These are phyloP conservation scores for Ophonus ardosiacus DNA, from an alignment of 2,888 invertebrate genomes.

Conservation along the genomic window DNA sequence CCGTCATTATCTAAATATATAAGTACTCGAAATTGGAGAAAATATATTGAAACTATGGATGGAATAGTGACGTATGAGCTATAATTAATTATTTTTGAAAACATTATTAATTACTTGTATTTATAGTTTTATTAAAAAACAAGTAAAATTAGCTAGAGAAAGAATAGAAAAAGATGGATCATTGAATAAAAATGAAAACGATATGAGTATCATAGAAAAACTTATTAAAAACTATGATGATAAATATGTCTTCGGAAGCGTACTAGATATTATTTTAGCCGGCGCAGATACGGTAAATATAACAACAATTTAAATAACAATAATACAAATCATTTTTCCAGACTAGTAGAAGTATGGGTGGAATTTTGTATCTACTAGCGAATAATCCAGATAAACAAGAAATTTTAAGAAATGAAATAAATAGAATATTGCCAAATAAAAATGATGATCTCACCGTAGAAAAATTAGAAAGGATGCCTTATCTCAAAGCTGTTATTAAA, in stretches of 20 bases:
- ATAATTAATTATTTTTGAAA: neutral
- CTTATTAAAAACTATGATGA: constrained; percentile 79
- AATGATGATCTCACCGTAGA: constrained; percentile 70
- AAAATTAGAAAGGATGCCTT: constrained; percentile 72
- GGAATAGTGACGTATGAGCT: constrained; percentile 73
- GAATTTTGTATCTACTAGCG: constrained; percentile 73
- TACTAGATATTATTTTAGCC: constrained; percentile 83
- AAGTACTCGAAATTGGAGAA: constrained; percentile 71
- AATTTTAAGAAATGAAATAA: constrained; percentile 72
- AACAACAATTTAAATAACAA: neutral
- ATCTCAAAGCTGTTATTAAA: constrained; percentile 80
- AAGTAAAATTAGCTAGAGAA: constrained; percentile 68
- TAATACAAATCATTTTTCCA: constrained; percentile 66
- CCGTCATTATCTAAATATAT: constrained; percentile 72
- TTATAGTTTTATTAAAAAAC: constrained; percentile 66
- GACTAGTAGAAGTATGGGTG: constrained; percentile 74
- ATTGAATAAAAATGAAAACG: constrained; percentile 73
- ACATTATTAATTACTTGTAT: constrained; percentile 12
- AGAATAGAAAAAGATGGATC: constrained; percentile 69
- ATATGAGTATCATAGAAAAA: constrained; percentile 81
- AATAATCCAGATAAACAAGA: constrained; percentile 73
- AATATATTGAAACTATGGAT: constrained; percentile 73
- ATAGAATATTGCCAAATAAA: constrained; percentile 66
- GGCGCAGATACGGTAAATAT: constrained; percentile 84
- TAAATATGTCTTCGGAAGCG: constrained; percentile 81